Percentiles rank a stretch among this genome's conserved stretches.
Conservation (phyloP, 2,888 invertebrate genomes). For the Ctenicera cuprea region DNA sequence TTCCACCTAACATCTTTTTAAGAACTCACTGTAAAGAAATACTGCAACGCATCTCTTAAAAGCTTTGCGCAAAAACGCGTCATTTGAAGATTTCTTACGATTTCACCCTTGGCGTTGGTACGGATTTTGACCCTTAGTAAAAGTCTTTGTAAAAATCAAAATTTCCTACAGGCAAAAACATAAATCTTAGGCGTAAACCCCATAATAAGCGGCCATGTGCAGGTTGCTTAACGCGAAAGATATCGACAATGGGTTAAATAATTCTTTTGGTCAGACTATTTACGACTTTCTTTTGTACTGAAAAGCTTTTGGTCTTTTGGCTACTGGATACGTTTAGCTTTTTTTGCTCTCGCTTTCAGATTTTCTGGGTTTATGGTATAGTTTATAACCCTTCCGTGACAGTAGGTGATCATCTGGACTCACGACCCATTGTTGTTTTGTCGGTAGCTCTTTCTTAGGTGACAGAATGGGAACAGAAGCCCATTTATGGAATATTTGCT, state of each 20-base stretch:
- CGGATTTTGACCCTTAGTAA: conserved; percentile 19
- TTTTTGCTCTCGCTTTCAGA: conserved; percentile 56
- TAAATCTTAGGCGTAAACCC: conserved; percentile 57
- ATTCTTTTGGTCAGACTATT: conserved; percentile 64
- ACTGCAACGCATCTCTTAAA: conserved; percentile 35
- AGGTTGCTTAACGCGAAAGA: conserved; percentile 47
- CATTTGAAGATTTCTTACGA: conserved; percentile 33
- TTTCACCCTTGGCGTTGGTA: not conserved
- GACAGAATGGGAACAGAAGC: conserved; percentile 27
- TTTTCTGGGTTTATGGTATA: conserved; percentile 46
- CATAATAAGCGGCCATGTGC: conserved; percentile 61
- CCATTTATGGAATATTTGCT: conserved; percentile 29
- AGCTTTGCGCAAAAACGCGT: conserved; percentile 50
- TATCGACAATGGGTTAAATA: conserved; percentile 65
- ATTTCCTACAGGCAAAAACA: conserved; percentile 44
- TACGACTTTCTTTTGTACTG: conserved; percentile 62
- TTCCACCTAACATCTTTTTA: conserved; percentile 11
- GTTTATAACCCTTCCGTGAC: conserved; percentile 61
- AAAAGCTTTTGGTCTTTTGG: conserved; percentile 48
- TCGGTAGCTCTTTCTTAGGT: conserved; percentile 37
- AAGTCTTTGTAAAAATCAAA: conserved; percentile 35
- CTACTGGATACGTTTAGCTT: conserved; percentile 56
- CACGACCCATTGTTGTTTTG: conserved; percentile 37
- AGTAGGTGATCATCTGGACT: conserved; percentile 54
- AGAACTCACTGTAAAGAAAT: conserved; percentile 42